These are phyloP conservation scores for Bombus picipes DNA, from an alignment of 1,140 invertebrate genomes.

Conservation along the genomic window DNA sequence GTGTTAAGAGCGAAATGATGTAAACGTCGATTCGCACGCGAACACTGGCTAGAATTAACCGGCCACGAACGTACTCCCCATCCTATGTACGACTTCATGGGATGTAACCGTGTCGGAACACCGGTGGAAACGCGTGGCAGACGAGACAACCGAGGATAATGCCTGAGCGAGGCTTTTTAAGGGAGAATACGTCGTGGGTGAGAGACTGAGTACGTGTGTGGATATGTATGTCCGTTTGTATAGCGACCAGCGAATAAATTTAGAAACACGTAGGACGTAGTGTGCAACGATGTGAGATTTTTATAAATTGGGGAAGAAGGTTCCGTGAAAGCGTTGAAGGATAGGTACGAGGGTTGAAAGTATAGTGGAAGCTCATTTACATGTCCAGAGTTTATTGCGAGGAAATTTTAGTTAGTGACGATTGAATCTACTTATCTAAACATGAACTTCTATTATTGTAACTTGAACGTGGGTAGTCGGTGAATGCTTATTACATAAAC, in stretches of 20 bases:
- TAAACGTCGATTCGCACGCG: constrained; percentile 24
- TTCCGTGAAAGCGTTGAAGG: too few species aligned
- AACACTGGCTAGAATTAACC: constrained; percentile 24
- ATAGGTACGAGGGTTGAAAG: too few species aligned
- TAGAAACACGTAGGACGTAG: too few species aligned
- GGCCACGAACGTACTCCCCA: neutral
- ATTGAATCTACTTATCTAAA: too few species aligned
- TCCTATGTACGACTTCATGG: constrained; percentile 5
- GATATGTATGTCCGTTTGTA: neutral
- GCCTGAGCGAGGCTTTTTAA: neutral
- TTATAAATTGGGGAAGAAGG: too few species aligned
- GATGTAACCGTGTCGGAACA: constrained; percentile 15
- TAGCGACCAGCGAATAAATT: too few species aligned
- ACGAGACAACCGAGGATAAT: constrained; percentile 4
- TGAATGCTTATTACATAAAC: neutral
- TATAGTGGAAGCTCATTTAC: neutral
- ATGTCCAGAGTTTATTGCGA: neutral
- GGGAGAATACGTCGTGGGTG: neutral
- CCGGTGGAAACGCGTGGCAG: constrained; percentile 10
- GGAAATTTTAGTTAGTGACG: neutral
- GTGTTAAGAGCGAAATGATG: constrained; percentile 38
- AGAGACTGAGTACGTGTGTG: neutral
- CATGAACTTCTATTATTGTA: neutral
- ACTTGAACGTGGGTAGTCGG: neutral
- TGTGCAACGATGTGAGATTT: too few species aligned